phyloP scores from a whole-genome alignment of 2,797 vertebrate genomes.

The Propithecus perrieri region DNA sequence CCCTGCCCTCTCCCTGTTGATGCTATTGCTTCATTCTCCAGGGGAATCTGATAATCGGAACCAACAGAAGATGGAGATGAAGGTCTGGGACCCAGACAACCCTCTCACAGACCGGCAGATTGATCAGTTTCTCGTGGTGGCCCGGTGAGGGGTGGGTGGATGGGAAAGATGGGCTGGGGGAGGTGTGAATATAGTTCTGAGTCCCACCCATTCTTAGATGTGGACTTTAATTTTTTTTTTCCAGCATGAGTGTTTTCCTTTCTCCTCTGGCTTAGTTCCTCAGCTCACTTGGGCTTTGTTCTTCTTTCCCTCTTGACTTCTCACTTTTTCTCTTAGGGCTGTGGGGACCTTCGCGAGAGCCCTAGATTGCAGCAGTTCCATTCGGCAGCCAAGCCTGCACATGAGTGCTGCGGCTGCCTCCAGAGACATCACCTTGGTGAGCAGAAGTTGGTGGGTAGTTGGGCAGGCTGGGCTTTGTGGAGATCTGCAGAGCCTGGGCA shows the following conservation, averaged over 20 bases:
- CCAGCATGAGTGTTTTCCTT: neutral
- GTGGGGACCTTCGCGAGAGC: slow-evolving; percentile 96
- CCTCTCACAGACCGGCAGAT: slow-evolving; percentile 96
- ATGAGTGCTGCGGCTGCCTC: slow-evolving; percentile 97
- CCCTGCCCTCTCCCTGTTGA: neutral
- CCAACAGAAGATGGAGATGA: slow-evolving; percentile 96
- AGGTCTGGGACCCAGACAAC: slow-evolving; percentile 96
- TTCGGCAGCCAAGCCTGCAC: slow-evolving; percentile 96
- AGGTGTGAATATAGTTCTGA: neutral
- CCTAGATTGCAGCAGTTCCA: slow-evolving; percentile 97
- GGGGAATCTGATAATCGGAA: slow-evolving; percentile 91
- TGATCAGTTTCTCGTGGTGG: slow-evolving; percentile 97
- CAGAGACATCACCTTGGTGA: slow-evolving; percentile 96
- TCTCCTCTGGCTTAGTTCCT: neutral
- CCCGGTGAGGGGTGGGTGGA: slow-evolving; percentile 88
- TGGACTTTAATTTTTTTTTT: neutral
- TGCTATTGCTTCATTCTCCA: neutral
- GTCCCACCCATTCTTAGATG: neutral
- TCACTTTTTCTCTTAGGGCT: slow-evolving; percentile 84
- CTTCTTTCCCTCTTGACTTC: neutral
- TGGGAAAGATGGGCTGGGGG: neutral
- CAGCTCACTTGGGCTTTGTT: neutral
- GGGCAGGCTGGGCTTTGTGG: neutral
- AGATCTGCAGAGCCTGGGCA: neutral
- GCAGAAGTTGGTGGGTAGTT: neutral